phyloP scores from a whole-genome alignment of 2,113 vertebrate genomes.

The Oreochromis aureus region DNA sequence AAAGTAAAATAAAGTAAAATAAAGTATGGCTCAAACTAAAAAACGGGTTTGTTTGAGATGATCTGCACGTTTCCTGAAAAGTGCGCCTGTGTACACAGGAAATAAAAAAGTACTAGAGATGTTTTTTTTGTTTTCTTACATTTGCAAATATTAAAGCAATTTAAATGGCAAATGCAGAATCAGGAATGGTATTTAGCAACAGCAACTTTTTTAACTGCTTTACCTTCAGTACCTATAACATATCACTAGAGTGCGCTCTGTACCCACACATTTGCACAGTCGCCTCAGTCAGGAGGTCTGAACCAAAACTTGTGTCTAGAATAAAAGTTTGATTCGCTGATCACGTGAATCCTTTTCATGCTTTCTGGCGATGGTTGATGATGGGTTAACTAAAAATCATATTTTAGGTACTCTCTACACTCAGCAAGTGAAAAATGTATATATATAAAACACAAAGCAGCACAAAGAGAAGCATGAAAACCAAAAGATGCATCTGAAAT shows the following conservation, averaged over 20 bases:
- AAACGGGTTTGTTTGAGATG: background rate
- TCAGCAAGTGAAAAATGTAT: background rate
- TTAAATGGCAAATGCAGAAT: background rate
- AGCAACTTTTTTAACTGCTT: fast-evolving
- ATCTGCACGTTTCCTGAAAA: background rate
- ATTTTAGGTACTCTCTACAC: background rate
- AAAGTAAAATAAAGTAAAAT: no score
- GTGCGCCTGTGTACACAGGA: background rate
- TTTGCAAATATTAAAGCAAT: background rate
- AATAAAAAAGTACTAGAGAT: background rate
- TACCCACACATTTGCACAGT: background rate
- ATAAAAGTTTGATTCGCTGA: background rate
- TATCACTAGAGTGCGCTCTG: background rate
- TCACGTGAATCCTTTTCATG: background rate
- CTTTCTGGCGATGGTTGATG: fast-evolving
- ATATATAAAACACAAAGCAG: background rate
- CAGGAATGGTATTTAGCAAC: fast-evolving
- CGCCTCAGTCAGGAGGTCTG: background rate
- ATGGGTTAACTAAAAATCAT: background rate
- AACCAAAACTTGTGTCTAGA: background rate
- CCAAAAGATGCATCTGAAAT: background rate
- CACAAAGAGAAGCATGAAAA: background rate
- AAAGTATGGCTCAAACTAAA: background rate
- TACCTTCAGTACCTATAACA: background rate
- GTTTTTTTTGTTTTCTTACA: background rate